phyloP scores from a whole-genome alignment of 1,140 invertebrate species.

The Caligus rogercresseyi region DNA sequence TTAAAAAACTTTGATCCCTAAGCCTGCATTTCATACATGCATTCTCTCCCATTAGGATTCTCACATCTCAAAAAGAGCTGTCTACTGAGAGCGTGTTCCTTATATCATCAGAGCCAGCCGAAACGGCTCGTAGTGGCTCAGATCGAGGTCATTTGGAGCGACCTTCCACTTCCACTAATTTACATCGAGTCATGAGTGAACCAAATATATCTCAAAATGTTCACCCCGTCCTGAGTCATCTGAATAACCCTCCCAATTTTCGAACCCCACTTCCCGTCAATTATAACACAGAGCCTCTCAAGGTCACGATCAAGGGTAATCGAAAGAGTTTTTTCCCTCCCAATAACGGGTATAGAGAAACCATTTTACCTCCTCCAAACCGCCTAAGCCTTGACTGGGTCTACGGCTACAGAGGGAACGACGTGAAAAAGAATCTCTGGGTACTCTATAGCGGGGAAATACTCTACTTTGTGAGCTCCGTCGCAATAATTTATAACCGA shows the following conservation, averaged over 20 bases:
- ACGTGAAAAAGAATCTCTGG: slow-evolving; percentile 69
- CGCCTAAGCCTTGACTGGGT: slow-evolving; percentile 78
- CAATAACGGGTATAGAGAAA: slow-evolving; percentile 53
- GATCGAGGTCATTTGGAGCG: neutral
- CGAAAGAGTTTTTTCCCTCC: slow-evolving; percentile 70
- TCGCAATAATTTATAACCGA: slow-evolving; percentile 73
- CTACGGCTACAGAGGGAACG: slow-evolving; percentile 79
- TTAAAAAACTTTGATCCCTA: too few relatives aligned
- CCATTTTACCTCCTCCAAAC: slow-evolving; percentile 64
- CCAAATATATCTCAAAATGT: neutral
- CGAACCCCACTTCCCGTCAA: neutral
- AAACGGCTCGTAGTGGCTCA: neutral
- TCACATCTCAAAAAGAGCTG: slow-evolving; percentile 5
- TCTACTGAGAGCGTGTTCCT: slow-evolving; percentile 4
- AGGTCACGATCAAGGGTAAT: slow-evolving; percentile 59
- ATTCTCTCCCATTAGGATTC: too few relatives aligned
- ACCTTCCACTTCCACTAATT: neutral
- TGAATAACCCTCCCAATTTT: neutral
- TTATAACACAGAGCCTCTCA: slow-evolving; percentile 14
- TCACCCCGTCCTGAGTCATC: neutral
- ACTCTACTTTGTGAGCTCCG: slow-evolving; percentile 75
- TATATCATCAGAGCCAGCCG: slow-evolving; percentile 1
- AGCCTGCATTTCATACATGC: too few relatives aligned
- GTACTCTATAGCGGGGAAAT: slow-evolving; percentile 77
- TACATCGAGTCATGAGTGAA: neutral